These are phyloP conservation scores for Nylanderia fulva DNA, from an alignment of 1,140 invertebrate species.

Conservation along the genomic window DNA sequence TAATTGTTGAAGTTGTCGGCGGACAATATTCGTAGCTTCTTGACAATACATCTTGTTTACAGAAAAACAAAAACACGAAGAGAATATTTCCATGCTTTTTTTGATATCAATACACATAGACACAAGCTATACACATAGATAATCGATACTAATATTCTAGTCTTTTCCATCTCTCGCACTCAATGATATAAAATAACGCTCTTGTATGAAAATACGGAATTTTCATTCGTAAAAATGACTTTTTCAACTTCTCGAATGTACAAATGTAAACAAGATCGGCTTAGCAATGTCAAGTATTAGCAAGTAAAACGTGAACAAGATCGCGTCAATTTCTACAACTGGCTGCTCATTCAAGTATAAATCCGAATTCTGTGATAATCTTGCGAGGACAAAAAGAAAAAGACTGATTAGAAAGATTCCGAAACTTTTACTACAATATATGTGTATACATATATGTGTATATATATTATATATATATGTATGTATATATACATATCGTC, in stretches of 20 bases:
- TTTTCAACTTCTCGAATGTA: slow-evolving; percentile 5
- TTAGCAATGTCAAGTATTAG: slow-evolving; percentile 13
- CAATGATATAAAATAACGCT: slow-evolving; percentile 16
- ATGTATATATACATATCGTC: not conserved
- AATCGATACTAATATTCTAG: slow-evolving; percentile 64
- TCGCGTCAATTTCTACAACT: slow-evolving; percentile 66
- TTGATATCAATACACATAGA: no score
- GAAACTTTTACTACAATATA: slow-evolving; percentile 44
- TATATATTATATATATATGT: no score
- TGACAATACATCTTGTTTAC: slow-evolving; percentile 50
- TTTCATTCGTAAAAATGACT: slow-evolving; percentile 22
- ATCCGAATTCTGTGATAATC: slow-evolving; percentile 65
- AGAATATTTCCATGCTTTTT: slow-evolving; percentile 36
- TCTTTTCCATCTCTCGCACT: slow-evolving; percentile 71
- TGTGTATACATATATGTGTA: not conserved
- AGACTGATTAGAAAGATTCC: slow-evolving; percentile 69
- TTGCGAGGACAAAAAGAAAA: slow-evolving; percentile 56
- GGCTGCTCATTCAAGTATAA: slow-evolving; percentile 31
- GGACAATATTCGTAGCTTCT: slow-evolving; percentile 37
- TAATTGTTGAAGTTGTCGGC: slow-evolving; percentile 51
- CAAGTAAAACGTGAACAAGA: slow-evolving; percentile 34
- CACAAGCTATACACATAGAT: slow-evolving; percentile 36
- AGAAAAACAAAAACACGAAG: slow-evolving; percentile 27
- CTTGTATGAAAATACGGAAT: slow-evolving; percentile 21
- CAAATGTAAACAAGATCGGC: slow-evolving; percentile 26